Base-by-base conservation (phyloP, 2,113 vertebrate genomes). In the Colinus virginianus region DNA sequence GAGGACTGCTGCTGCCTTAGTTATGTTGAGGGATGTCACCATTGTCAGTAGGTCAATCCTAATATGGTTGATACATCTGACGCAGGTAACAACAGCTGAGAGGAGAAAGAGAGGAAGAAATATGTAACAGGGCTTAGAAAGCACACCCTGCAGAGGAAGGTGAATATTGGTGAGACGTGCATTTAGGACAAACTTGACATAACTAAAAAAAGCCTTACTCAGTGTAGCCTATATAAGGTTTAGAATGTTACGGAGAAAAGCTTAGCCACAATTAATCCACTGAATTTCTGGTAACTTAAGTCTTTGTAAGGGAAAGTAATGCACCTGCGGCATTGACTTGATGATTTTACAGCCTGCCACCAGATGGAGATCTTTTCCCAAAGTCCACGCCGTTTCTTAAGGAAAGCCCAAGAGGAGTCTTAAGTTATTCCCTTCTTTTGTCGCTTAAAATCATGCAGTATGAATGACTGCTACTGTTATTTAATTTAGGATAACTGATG, bases 321-420 rank as follows among this genome's bases (percentile, higher is more conserved):
- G 1, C 46, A 1, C 5, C 45, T 17, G 18, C 5, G 3, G 36
- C 7, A 34, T 32, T 12, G 59, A 63, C 16, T 22, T 34, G 48
- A 4, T 79, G 8, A 49, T 81, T 78, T 75, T 70, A 30, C 18
- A 75, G 77, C 36, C 48, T 85, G 66, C 96, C 97, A 96, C 81
- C 84, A 97, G 97, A 75, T 96, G 97, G 97, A 67, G 96, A 69
- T 92, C 75, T 97, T 92, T 92, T 97, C 94, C 89, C 68, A 75
- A 79, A 97, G 64, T 72, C 23, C 23, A 18, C 61, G 9, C 15
- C 15, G 4, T 36, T 61, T 66, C 70, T 80, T 56, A 34, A 76
- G 78, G 79, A 69, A 66, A 87, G 71, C 10, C 48, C 23, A 7
- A 18, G 43, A 23, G 16, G 6, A 28, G 66, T 26, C 23, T 26